These are phyloP conservation scores for Aquatica leii DNA, from an alignment of 2,888 invertebrate genomes.

Conservation along the genomic window DNA sequence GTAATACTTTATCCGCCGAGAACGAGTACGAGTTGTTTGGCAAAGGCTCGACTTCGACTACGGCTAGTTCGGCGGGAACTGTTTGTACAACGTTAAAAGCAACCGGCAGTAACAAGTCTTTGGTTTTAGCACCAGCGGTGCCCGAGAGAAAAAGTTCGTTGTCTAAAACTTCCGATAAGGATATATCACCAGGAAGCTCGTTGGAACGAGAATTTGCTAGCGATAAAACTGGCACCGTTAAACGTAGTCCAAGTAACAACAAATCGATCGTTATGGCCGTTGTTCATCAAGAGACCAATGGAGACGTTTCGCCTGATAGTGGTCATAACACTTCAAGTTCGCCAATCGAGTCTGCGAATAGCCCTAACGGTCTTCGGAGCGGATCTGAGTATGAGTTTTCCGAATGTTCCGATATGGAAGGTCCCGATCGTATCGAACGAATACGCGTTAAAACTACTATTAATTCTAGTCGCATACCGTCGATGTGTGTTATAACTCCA, in stretches of 20 bases:
- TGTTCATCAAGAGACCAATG: conserved; percentile 66
- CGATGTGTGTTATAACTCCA: conserved; percentile 91
- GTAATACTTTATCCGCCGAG: conserved; percentile 77
- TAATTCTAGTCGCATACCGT: conserved; percentile 87
- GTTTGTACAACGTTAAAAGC: conserved; percentile 85
- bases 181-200: conserved; percentile 63
- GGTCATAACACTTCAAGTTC: conserved; percentile 84
- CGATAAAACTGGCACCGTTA: conserved; percentile 60
- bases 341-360: conserved; percentile 78
- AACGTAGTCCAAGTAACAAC: conserved; percentile 55
- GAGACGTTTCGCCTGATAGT: conserved; percentile 81
- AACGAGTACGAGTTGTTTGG: conserved; percentile 92
- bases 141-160: conserved; percentile 85
- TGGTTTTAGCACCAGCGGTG: conserved; percentile 75
- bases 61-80: conserved; percentile 89
- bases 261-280: conserved; percentile 70
- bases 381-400: conserved; percentile 84
- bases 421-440: conserved; percentile 86
- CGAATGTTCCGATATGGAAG: conserved; percentile 87
- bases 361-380: conserved; percentile 73
- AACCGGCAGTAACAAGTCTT: conserved; percentile 69
- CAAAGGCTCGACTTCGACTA: conserved; percentile 90
- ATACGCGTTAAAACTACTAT: conserved; percentile 87
- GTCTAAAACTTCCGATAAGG: conserved; percentile 62
- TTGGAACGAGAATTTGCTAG: conserved; percentile 54